phyloP scores from a whole-genome alignment of 2,888 invertebrate species.

The Timandra comae region DNA sequence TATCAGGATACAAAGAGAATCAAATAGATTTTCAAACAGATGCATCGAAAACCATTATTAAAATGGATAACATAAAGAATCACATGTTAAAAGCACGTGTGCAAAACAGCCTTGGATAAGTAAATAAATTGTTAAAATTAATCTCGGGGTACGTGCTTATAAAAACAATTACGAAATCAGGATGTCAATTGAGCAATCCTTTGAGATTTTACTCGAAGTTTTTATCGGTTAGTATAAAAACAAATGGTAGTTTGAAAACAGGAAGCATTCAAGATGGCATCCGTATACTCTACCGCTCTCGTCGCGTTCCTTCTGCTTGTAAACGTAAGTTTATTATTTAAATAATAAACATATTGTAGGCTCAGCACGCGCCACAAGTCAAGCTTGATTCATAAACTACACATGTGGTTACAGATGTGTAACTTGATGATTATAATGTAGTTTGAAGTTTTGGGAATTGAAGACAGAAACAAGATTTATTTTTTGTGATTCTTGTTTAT shows the following conservation, averaged over 20 bases:
- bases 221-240: conserved; percentile 14
- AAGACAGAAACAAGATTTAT: neutral
- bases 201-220: conserved; percentile 6
- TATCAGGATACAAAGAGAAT: too few species aligned
- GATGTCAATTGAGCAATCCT: conserved; percentile 8
- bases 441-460: too few species aligned
- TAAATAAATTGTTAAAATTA: conserved; percentile 7
- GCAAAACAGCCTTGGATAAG: conserved; percentile 5
- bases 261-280: conserved; percentile 21
- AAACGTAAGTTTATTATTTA: conserved; percentile 24
- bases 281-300: conserved; percentile 16
- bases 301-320: conserved; percentile 17
- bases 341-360: neutral
- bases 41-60: too few species aligned
- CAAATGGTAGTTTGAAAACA: conserved; percentile 7
- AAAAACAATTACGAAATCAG: conserved; percentile 8
- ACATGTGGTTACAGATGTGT: neutral
- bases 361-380: neutral
- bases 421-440: too few species aligned
- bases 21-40: too few species aligned
- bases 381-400: neutral
- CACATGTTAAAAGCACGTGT: conserved; percentile 11
- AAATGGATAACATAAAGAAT: too few species aligned
- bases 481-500: neutral
- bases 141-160: conserved; percentile 17